Percentiles rank a stretch among this genome's conserved stretches.
Conservation (phyloP, 1,140 invertebrate species). For the Tribolium castaneum region DNA sequence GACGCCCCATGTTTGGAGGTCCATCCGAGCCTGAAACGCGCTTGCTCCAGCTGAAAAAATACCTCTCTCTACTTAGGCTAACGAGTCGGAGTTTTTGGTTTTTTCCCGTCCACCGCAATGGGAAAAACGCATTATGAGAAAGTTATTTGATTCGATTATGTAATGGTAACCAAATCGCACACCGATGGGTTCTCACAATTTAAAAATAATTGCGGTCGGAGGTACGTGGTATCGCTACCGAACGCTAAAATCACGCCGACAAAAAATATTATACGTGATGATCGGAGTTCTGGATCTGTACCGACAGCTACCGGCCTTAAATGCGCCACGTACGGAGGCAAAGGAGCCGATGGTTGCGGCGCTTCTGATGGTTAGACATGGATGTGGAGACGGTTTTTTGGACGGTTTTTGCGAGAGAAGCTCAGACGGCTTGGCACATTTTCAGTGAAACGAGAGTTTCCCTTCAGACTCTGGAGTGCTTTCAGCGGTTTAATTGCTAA, state of each 20-base stretch:
- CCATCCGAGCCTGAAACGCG: no score
- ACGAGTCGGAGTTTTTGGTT: neutral
- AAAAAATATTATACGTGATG: slow-evolving; percentile 27
- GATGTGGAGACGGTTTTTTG: neutral
- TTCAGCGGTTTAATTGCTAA: no score
- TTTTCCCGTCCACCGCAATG: neutral
- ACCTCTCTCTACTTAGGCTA: neutral
- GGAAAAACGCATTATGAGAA: neutral
- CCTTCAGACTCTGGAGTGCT: no score
- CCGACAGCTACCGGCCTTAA: slow-evolving; percentile 12
- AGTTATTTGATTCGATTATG: neutral
- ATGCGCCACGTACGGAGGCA: slow-evolving; percentile 13
- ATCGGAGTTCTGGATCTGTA: neutral
- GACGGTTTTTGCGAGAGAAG: neutral
- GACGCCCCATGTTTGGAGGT: no score
- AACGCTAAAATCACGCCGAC: slow-evolving; percentile 28
- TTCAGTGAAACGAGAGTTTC: no score
- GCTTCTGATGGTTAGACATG: slow-evolving; percentile 3
- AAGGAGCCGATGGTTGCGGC: neutral
- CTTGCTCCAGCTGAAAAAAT: no score
- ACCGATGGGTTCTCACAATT: slow-evolving; percentile 49
- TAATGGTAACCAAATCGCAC: slow-evolving; percentile 19
- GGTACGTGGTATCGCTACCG: slow-evolving; percentile 45
- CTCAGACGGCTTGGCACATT: no score
- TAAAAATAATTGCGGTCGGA: slow-evolving; percentile 50